Evolutionary conservation across 1,140 invertebrate species (phyloP).

Genomic region (Venturia canescens): DNA sequence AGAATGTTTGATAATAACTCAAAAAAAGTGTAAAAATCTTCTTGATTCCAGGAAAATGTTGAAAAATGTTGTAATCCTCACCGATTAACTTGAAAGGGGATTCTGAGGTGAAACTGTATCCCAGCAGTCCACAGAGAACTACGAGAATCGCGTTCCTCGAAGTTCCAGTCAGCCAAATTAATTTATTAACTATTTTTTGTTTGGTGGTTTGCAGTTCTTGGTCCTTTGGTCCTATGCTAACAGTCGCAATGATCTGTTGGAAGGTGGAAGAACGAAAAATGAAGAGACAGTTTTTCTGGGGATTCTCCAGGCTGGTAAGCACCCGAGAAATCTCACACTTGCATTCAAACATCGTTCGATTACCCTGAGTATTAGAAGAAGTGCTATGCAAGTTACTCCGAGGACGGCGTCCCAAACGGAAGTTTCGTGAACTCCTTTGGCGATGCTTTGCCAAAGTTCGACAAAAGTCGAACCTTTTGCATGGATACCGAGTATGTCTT

Average conservation of each 20-base stretch:
- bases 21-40: too few species aligned
- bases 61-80: conserved; percentile 60
- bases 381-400: conserved; percentile 84
- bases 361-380: conserved; percentile 85
- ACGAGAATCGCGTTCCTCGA: conserved; percentile 89
- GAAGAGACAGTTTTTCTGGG: too few species aligned
- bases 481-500: conserved; percentile 87
- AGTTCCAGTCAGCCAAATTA: conserved; percentile 80
- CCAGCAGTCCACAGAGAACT: conserved; percentile 81
- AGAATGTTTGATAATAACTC: too few species aligned
- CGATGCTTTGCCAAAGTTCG: conserved; percentile 84
- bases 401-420: conserved; percentile 83
- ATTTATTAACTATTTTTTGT: conserved; percentile 74
- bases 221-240: conserved; percentile 78
- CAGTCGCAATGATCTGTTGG: conserved; percentile 78
- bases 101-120: conserved; percentile 74
- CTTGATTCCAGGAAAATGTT: not conserved
- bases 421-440: conserved; percentile 80
- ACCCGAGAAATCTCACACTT: not conserved
- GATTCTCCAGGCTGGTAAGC: too few species aligned
- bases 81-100: conserved; percentile 82
- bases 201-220: conserved; percentile 74
- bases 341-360: conserved; percentile 45
- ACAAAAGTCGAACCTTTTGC: conserved; percentile 86
- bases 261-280: too few species aligned